These are phyloP conservation scores for Coryphaenoides rupestris DNA, from an alignment of 2,113 vertebrate species.

Conservation along the genomic window DNA sequence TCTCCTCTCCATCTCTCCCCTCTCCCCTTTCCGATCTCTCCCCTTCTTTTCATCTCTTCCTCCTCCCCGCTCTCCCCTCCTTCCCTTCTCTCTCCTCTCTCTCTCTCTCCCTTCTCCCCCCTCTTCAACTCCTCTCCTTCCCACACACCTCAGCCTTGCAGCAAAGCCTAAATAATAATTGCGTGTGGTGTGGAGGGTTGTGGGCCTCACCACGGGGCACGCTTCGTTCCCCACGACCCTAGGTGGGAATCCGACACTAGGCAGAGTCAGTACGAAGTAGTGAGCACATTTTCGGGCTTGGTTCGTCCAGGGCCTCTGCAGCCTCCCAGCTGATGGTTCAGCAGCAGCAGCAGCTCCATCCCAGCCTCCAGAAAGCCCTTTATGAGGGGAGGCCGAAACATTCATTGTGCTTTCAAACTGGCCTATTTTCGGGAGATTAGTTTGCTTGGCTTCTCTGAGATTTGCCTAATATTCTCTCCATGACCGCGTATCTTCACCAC, in stretches of 20 bases:
- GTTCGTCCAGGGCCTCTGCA: constrained; percentile 31
- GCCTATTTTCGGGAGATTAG: constrained; percentile 61
- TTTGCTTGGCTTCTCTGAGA: constrained; percentile 46
- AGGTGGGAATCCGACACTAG: too few relatives aligned
- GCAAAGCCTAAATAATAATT: too few relatives aligned
- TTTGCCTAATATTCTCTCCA: background rate
- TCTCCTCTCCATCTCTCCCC: too few relatives aligned
- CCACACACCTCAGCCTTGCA: constrained; percentile 38
- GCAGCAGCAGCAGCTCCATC: constrained; percentile 30
- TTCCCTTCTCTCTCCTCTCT: constrained; percentile 33
- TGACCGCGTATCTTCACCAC: constrained; percentile 28
- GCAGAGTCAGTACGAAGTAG: too few relatives aligned
- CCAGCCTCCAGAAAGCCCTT: constrained; percentile 52
- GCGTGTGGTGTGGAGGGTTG: constrained; percentile 23
- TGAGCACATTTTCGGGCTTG: constrained; percentile 43
- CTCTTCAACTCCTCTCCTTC: constrained; percentile 36
- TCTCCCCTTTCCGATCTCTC: too few relatives aligned
- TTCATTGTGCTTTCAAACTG: constrained; percentile 59
- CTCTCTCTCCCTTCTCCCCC: constrained; percentile 37
- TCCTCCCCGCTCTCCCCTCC: too few relatives aligned
- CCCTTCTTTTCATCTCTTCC: too few relatives aligned
- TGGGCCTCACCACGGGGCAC: background rate
- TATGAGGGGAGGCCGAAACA: constrained; percentile 52
- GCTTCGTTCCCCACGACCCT: constrained; percentile 22
- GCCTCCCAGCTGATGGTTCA: constrained; percentile 18